Percentiles rank a stretch among this genome's conserved stretches.
These are phyloP conservation scores for Sebastes glaucus DNA, from an alignment of 2,797 vertebrate genomes.

Conservation along the genomic window DNA sequence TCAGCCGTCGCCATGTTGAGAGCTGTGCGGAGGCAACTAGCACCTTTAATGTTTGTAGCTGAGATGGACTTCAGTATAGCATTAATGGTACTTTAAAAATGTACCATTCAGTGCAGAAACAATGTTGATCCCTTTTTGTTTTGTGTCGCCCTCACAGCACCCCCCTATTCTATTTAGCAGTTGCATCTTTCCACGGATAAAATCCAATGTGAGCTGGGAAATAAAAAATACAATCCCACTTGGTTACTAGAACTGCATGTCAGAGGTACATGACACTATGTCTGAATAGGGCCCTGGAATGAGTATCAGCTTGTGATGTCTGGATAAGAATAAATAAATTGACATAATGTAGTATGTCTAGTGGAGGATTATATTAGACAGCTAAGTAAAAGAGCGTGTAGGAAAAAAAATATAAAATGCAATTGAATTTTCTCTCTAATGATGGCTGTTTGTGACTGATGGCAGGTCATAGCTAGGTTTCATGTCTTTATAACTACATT, in stretches of 20 bases:
- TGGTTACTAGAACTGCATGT: neutral
- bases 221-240: neutral
- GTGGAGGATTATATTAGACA: neutral
- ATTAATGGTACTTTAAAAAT: neutral
- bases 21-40: too few species aligned
- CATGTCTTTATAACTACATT: neutral
- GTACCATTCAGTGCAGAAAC: neutral
- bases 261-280: neutral
- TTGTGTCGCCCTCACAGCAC: too few species aligned
- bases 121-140: neutral
- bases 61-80: neutral
- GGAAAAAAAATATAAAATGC: neutral
- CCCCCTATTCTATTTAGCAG: too few species aligned
- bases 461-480: slow-evolving; percentile 12
- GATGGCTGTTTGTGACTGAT: neutral
- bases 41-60: neutral
- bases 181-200: neutral
- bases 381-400: neutral
- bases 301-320: neutral
- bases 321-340: neutral
- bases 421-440: neutral
- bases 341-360: neutral
- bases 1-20: too few species aligned
- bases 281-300: neutral
- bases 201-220: neutral